These are phyloP conservation scores for Orius insidiosus DNA, from an alignment of 1,140 invertebrate genomes.

Conservation along the genomic window DNA sequence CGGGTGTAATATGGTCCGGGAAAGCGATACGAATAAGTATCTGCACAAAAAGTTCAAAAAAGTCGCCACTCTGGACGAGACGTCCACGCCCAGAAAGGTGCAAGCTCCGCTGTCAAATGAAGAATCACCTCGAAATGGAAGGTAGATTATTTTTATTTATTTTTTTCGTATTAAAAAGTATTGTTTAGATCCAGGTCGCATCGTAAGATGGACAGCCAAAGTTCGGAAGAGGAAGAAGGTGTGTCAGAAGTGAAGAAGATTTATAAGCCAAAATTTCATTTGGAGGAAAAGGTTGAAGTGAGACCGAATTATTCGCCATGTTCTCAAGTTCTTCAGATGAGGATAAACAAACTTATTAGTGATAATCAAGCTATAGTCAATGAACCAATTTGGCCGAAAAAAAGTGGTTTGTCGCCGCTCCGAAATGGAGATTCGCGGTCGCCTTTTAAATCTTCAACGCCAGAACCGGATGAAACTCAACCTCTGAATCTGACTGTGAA, in stretches of 20 bases:
- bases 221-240: conserved; percentile 15
- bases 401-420: conserved; percentile 1
- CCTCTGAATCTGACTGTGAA: conserved; percentile 47
- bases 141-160: too few relatives aligned
- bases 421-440: conserved; percentile 1
- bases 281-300: conserved; percentile 19
- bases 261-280: conserved; percentile 67
- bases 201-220: conserved; percentile 36
- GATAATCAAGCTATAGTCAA: conserved; percentile 75
- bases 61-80: conserved; percentile 35
- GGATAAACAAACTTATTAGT: conserved; percentile 64
- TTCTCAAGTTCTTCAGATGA: conserved; percentile 8
- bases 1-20: conserved; percentile 5
- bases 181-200: conserved; percentile 56
- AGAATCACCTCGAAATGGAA: too few relatives aligned
- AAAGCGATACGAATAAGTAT: conserved; percentile 39
- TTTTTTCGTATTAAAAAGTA: too few relatives aligned
- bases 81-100: conserved; percentile 1
- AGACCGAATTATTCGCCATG: neutral
- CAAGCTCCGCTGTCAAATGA: conserved; percentile 1
- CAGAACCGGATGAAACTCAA: conserved; percentile 2
- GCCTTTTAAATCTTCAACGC: neutral
- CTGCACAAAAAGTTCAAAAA: conserved; percentile 85
- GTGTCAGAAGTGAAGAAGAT: conserved; percentile 25
- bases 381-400: conserved; percentile 40